Conservation (phyloP, 2,888 invertebrate species). For the Carpatolechia fugitivella region DNA sequence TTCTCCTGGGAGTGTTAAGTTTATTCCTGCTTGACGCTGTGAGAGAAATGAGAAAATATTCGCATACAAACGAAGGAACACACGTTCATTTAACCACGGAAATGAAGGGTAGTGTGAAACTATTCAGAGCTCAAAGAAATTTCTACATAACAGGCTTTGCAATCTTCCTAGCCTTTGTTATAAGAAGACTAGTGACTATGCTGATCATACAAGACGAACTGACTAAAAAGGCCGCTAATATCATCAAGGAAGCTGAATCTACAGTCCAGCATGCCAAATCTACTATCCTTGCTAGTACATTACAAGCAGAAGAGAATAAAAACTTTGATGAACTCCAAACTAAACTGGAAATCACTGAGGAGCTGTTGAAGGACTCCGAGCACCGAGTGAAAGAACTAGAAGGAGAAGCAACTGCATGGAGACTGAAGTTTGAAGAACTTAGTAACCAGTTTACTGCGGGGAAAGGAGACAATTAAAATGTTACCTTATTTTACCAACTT, state of each 20-base stretch:
- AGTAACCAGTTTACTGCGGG: slow-evolving; percentile 22
- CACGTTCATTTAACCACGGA: slow-evolving; percentile 79
- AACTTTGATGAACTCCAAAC: slow-evolving; percentile 35
- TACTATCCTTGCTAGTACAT: slow-evolving; percentile 43
- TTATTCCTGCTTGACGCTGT: slow-evolving; percentile 85
- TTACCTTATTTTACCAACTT: too few species aligned
- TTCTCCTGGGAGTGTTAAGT: slow-evolving; percentile 76
- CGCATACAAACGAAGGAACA: slow-evolving; percentile 59
- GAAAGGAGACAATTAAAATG: slow-evolving; percentile 39
- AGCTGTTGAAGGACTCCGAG: slow-evolving; percentile 39
- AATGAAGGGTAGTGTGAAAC: slow-evolving; percentile 83
- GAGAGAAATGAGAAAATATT: slow-evolving; percentile 85
- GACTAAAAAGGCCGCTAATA: slow-evolving; percentile 81
- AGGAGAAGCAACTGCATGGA: slow-evolving; percentile 50
- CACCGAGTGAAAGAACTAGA: slow-evolving; percentile 22
- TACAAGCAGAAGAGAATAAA: slow-evolving; percentile 35
- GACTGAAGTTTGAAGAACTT: slow-evolving; percentile 46
- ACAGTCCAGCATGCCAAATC: slow-evolving; percentile 72
- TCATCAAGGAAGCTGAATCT: slow-evolving; percentile 83
- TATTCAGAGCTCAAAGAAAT: slow-evolving; percentile 88
- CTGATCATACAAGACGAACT: slow-evolving; percentile 82
- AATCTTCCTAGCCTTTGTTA: slow-evolving; percentile 84
- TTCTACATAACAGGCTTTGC: slow-evolving; percentile 90
- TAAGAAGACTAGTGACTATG: slow-evolving; percentile 81
- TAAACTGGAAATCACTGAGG: slow-evolving; percentile 11